Conservation (phyloP, 2,888 invertebrate species). For the Phyllotreta striolata region DNA sequence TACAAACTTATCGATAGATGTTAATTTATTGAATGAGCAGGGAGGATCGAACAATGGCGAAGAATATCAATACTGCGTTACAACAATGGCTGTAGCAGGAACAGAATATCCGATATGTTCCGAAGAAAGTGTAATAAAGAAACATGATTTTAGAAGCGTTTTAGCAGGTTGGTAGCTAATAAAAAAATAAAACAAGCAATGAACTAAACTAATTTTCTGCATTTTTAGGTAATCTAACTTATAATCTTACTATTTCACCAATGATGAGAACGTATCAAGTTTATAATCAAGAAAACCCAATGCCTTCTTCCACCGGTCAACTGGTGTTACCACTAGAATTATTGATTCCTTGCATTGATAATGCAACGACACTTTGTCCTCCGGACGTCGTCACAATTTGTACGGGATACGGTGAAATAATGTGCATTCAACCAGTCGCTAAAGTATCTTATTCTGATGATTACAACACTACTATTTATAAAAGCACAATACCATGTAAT, state of each 20-base stretch:
- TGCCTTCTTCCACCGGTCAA: slow-evolving; percentile 51
- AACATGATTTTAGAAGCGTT: slow-evolving; percentile 43
- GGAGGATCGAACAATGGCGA: slow-evolving; percentile 37
- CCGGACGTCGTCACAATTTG: slow-evolving; percentile 53
- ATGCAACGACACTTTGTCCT: slow-evolving; percentile 52
- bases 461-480: slow-evolving; percentile 47
- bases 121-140: slow-evolving; percentile 30
- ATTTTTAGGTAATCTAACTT: slow-evolving; percentile 43
- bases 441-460: slow-evolving; percentile 49
- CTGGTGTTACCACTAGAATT: slow-evolving; percentile 53
- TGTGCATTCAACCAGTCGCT: slow-evolving; percentile 52
- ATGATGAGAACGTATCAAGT: slow-evolving; percentile 52
- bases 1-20: slow-evolving; percentile 54
- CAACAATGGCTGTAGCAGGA: slow-evolving; percentile 55
- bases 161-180: slow-evolving; percentile 36
- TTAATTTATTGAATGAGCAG: slow-evolving; percentile 46
- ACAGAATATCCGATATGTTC: slow-evolving; percentile 48
- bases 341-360: slow-evolving; percentile 53
- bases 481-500: slow-evolving; percentile 47
- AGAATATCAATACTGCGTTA: slow-evolving; percentile 53
- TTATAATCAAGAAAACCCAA: slow-evolving; percentile 54
- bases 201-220: background rate
- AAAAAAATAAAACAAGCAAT: too few relatives aligned
- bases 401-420: slow-evolving; percentile 53
- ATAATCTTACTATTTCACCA: slow-evolving; percentile 52